Evolutionary conservation across 2,113 vertebrate species (phyloP).

Genomic region (Anhinga anhinga): DNA sequence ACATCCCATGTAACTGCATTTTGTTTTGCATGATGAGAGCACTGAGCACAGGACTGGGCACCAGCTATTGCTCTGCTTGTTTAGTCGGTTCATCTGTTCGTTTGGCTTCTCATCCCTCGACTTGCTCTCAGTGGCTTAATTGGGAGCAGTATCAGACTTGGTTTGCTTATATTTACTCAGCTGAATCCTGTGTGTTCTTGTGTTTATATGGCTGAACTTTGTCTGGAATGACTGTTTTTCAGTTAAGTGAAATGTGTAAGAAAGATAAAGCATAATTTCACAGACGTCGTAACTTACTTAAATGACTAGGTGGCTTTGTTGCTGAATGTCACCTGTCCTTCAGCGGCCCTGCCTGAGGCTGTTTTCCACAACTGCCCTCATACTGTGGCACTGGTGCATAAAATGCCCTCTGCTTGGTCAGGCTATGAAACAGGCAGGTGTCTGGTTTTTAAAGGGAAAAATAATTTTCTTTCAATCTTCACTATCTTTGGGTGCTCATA

Average conservation of each 20-base stretch:
- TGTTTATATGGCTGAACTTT: background rate
- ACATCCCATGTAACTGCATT: background rate
- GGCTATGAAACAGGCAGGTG: background rate
- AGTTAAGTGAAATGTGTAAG: background rate
- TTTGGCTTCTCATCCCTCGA: background rate
- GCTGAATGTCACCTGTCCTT: background rate
- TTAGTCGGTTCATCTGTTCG: accelerated
- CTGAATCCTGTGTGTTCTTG: background rate
- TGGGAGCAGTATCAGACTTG: background rate
- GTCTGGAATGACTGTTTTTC: background rate
- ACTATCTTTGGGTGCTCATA: background rate
- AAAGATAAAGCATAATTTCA: background rate
- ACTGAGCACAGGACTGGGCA: background rate
- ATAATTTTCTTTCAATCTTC: background rate
- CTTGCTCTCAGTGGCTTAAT: background rate
- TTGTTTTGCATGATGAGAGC: background rate
- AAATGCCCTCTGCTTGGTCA: background rate
- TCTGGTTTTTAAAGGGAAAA: background rate
- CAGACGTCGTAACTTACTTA: background rate
- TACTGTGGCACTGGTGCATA: background rate
- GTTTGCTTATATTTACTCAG: background rate
- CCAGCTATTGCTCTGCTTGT: background rate
- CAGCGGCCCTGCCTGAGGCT: background rate
- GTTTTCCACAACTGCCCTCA: background rate
- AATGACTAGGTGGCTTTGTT: background rate